A percentile compares a stretch with the other conserved stretches of the same genome.
Evolutionary conservation across 2,797 vertebrate species (phyloP).

Genomic region (Anableps anableps): DNA sequence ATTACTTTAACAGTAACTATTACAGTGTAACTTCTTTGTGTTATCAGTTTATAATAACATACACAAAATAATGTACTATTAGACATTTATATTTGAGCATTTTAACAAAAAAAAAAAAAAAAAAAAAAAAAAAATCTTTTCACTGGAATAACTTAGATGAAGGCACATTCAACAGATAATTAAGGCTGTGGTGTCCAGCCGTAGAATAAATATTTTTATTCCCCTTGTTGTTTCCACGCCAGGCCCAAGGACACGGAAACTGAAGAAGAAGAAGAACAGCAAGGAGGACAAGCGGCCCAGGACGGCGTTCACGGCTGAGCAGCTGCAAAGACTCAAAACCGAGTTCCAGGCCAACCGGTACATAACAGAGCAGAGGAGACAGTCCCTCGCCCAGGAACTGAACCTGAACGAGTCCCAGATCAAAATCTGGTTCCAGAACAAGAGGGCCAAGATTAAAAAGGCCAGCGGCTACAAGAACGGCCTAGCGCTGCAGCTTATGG

Average conservation of each 20-base stretch:
- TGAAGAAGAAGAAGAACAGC: constrained; percentile 96
- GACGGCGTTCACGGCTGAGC: constrained; percentile 96
- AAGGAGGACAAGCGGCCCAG: constrained; percentile 97
- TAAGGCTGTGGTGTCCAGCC: constrained; percentile 18
- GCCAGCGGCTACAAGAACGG: constrained; percentile 94
- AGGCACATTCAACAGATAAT: background rate
- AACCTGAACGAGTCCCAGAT: constrained; percentile 98
- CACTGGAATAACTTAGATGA: background rate
- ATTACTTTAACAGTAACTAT: background rate
- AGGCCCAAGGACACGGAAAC: constrained; percentile 96
- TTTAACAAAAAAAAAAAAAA: background rate
- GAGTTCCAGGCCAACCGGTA: constrained; percentile 97
- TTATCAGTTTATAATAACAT: background rate
- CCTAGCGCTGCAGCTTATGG: constrained; percentile 96
- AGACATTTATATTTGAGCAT: background rate
- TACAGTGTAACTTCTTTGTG: background rate
- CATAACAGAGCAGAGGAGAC: constrained; percentile 96
- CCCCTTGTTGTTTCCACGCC: constrained; percentile 83
- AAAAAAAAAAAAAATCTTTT: background rate
- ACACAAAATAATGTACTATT: background rate
- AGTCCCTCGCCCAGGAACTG: constrained; percentile 94
- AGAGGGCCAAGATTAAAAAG: constrained; percentile 97
- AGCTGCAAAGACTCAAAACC: constrained; percentile 96
- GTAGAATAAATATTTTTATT: constrained; percentile 66
- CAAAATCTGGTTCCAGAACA: constrained; percentile 99